Evolutionary conservation across 2,888 invertebrate species (phyloP), one percentile per base, ranked within the genome.

Genomic region (Hyles lineata): DNA sequence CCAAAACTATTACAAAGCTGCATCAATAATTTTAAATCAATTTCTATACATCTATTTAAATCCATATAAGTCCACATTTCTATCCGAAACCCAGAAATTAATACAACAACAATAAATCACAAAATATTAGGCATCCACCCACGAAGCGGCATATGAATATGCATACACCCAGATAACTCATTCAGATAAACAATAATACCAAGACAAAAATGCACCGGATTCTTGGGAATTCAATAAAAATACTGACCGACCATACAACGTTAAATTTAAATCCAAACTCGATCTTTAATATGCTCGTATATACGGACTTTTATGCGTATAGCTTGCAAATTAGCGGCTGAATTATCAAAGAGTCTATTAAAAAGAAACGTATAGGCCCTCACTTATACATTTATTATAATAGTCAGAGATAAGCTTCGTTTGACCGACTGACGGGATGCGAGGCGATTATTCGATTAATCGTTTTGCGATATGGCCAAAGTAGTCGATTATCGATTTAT

Each of bases 331-430:
- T 79, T 75, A 78, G 77, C 74, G 72, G 77, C 74, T 35, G 75
- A 75, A 77, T 77, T 76, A 77, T 77, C 72, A 76, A 80, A 76
- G 77, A 74, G 74, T 67, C 75, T 74, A 74, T 76, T 72, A 79
- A 77, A 73, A 70, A 55, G 35, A 71, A 67, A 67, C 50, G 50
- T 67, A 67, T 67, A 21, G 67, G 8, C 75, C 71, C 70, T 77
- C 80, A 73, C 74, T 43, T 74, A 78, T 73, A 77, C 76, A 74
- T 78, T 82, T 80, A 78, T 78, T 78, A 74, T 78, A 81, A 82
- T 74, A 73, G 73, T 75, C 23, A 32, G 52, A 72, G 82, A 82
- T 82, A 79, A 80, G 76, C 74, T 67, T 74, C 35, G 59, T 35
- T 78, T 61, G 80, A 75, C 67, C 67, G 67, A 67, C 50, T 67